Base-by-base conservation (phyloP, 2,888 invertebrate genomes). In the Toxonevra muliebris region DNA sequence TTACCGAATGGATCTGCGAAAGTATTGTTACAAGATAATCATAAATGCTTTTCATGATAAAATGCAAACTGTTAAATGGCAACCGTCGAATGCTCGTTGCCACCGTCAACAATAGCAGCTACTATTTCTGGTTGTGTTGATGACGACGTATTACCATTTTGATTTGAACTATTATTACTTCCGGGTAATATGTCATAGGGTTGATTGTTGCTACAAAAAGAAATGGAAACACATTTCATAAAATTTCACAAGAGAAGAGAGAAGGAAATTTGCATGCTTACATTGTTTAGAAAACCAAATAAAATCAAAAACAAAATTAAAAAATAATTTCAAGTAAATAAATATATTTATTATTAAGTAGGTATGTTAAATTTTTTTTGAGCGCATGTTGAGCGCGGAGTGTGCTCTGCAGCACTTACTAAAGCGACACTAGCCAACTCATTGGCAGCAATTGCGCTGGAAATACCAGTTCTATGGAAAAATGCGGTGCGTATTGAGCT, bases 171-270 rank as follows among this genome's bases (percentile, higher is more conserved):
- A 52, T 66, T 61, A 17, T 66, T 61, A 17, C 30, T 63, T 5
- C 70, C 74, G 11, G 66, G 19, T 19, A 75, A 60, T 8, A 12
- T 48, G 43, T 71, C 68, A 65, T 72, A 75, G 10, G 73, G 71
- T 50, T 66, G 71, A 54, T 61, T 71, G 53, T 72, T 65, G 63
- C 74, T 75, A 68, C 3, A 69, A 71, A 66, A 63, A 17, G 13
- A 40, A 66, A 65, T 52, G 13, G 15, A 48, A 48, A 5, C 48
- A 48, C 48, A 48, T 48, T n/a, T 8, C 11, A 48, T 8, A 5
- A 48, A 48, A 15, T 48, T 48, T 48, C 15, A 3, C 4, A 10
- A 48, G 48, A n/a, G 8, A 15, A 1, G 48, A 48, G 11, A 48
- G 13, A 48, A 48, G 13, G 11, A 48, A 15, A 48, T 48, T 48